Evolutionary conservation across 2,113 vertebrate genomes (phyloP).

Genomic region (Salvator merianae): DNA sequence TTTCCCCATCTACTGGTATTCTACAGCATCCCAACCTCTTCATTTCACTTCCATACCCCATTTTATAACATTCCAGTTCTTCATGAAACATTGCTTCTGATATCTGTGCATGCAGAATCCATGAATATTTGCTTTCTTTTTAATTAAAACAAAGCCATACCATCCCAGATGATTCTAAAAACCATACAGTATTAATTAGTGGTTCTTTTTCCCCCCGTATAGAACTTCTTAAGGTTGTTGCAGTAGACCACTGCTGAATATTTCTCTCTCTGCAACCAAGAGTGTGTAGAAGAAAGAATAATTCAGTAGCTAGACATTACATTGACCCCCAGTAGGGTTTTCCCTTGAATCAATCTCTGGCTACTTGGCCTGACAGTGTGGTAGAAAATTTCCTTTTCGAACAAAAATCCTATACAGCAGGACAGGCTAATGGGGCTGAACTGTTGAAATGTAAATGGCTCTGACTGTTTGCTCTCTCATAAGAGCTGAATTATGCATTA

Average conservation of each 20-base stretch:
- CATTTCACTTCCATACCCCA: neutral
- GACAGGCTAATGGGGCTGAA: conserved; percentile 33
- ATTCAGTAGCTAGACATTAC: conserved; percentile 26
- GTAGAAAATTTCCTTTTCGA: conserved; percentile 28
- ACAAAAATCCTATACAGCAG: conserved; percentile 12
- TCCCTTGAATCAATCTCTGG: conserved; percentile 33
- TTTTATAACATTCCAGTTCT: neutral
- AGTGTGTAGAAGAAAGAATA: neutral
- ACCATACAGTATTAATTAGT: neutral
- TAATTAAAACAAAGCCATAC: neutral
- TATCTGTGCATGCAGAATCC: no score
- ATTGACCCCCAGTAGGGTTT: conserved; percentile 27
- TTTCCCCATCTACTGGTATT: no score
- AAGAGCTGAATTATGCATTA: conserved; percentile 42
- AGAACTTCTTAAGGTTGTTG: conserved; percentile 2
- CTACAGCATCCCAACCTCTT: no score
- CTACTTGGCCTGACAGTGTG: conserved; percentile 26
- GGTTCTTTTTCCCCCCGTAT: neutral
- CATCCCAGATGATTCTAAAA: neutral
- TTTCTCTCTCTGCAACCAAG: neutral
- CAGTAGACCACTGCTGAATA: neutral
- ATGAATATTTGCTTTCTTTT: neutral
- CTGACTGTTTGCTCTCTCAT: conserved; percentile 36
- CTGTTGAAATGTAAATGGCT: conserved; percentile 36
- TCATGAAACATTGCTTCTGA: neutral